These are phyloP conservation scores for Anguilla rostrata DNA, from an alignment of 2,113 vertebrate species.

Conservation along the genomic window DNA sequence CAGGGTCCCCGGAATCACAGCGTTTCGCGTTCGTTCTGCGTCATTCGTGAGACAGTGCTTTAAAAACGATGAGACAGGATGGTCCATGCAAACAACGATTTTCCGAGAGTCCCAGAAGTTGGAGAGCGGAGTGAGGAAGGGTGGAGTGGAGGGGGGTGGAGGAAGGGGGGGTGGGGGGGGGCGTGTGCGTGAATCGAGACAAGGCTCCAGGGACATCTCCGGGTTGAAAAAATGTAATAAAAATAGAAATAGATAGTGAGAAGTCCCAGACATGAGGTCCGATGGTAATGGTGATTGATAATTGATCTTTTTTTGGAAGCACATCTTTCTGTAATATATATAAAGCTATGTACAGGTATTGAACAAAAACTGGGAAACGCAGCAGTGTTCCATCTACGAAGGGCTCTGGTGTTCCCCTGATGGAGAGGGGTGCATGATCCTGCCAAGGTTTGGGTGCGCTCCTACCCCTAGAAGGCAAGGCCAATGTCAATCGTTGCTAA, in stretches of 20 bases:
- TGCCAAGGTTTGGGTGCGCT: too few species aligned
- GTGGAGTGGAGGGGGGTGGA: background rate
- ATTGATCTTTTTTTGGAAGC: slow-evolving; percentile 71
- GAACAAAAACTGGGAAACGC: background rate
- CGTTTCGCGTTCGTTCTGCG: background rate
- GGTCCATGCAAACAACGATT: slow-evolving; percentile 78
- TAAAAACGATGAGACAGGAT: slow-evolving; percentile 74
- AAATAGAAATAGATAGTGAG: slow-evolving; percentile 57
- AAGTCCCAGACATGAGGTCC: slow-evolving; percentile 70
- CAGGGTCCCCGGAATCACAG: slow-evolving; percentile 44
- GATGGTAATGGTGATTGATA: slow-evolving; percentile 58
- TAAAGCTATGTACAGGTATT: slow-evolving; percentile 48
- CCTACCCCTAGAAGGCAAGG: too few species aligned
- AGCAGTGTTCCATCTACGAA: background rate
- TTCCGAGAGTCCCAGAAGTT: slow-evolving; percentile 54
- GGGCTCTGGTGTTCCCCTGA: too few species aligned
- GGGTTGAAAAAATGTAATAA: slow-evolving; percentile 46
- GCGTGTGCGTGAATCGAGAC: slow-evolving; percentile 46
- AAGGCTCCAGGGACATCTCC: slow-evolving; percentile 58
- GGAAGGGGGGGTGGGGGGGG: background rate
- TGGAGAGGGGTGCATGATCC: too few species aligned
- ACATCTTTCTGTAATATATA: slow-evolving; percentile 70
- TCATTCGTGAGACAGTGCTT: slow-evolving; percentile 53
- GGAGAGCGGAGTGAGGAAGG: slow-evolving; percentile 21
- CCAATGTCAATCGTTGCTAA: too few species aligned